A percentile compares a stretch with the other conserved stretches of the same genome.
Conservation (phyloP, 1,140 invertebrate species). For the Ditylenchus dipsaci region DNA sequence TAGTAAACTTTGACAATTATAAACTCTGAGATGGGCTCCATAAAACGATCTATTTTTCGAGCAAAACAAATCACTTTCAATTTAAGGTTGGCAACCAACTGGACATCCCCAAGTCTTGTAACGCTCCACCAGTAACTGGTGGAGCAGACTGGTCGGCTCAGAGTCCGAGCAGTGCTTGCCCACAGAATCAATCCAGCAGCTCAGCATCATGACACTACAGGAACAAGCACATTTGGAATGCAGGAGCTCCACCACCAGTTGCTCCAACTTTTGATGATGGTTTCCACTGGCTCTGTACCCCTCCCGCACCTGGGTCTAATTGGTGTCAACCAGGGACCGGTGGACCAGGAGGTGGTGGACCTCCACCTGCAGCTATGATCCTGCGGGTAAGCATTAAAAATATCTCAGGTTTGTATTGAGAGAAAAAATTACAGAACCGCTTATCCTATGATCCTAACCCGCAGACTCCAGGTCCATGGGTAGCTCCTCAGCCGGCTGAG, state of each 20-base stretch:
- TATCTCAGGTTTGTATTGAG: too few relatives aligned
- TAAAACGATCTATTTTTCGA: too few relatives aligned
- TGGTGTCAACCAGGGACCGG: slow-evolving; percentile 1
- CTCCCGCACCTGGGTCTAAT: not conserved
- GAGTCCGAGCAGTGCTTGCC: not conserved
- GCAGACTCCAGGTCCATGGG: slow-evolving; percentile 31
- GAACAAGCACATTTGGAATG: not conserved
- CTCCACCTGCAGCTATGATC: not conserved
- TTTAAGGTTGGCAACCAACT: too few relatives aligned
- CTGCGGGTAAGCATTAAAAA: not conserved
- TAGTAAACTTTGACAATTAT: too few relatives aligned
- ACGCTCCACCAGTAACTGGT: not conserved
- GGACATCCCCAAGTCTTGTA: too few relatives aligned
- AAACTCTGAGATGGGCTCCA: too few relatives aligned
- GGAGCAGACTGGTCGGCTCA: slow-evolving; percentile 1
- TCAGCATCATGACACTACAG: not conserved
- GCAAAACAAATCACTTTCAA: too few relatives aligned
- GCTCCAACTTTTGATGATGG: not conserved
- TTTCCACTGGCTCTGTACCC: not conserved
- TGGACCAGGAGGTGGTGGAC: not conserved
- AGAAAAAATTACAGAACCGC: not conserved
- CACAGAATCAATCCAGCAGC: not conserved
- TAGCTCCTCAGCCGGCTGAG: slow-evolving; percentile 21
- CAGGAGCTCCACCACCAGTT: not conserved
- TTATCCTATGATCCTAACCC: slow-evolving; percentile 29